phyloP scores from a whole-genome alignment of 2,888 invertebrate species.

The Chymomyza amoena region DNA sequence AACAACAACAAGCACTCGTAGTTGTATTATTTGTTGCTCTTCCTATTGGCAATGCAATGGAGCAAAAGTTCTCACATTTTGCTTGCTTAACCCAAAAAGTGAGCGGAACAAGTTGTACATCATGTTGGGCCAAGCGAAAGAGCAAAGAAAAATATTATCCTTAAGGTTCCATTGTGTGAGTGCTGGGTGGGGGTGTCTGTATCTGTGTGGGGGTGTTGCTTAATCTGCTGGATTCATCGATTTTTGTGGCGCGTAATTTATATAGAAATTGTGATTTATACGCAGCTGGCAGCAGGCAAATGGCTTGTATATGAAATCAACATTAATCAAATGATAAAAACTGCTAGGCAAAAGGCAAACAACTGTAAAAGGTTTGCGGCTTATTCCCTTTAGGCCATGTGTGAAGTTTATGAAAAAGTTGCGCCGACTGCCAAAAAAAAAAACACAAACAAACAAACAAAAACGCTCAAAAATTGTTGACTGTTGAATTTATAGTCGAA shows the following conservation, averaged over 20 bases:
- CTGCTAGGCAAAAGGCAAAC: constrained; percentile 19
- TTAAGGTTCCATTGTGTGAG: constrained; percentile 2
- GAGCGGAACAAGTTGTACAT: constrained; percentile 10
- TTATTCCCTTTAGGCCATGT: constrained; percentile 21
- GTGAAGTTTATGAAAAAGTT: constrained; percentile 65
- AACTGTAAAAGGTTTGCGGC: background rate
- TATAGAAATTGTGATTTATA: constrained; percentile 46
- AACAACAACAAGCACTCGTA: background rate
- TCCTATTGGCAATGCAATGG: constrained; percentile 12
- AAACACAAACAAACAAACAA: constrained; percentile 27
- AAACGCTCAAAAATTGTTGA: constrained; percentile 14
- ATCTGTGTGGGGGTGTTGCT: constrained; percentile 1
- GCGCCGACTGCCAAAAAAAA: constrained; percentile 33
- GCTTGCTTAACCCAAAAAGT: constrained; percentile 11
- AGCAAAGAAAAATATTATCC: constrained; percentile 5
- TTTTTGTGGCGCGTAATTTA: constrained; percentile 7
- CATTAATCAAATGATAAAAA: constrained; percentile 58
- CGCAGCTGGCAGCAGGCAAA: constrained; percentile 37
- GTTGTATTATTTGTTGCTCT: background rate
- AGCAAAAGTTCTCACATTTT: constrained; percentile 16
- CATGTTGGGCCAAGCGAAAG: background rate
- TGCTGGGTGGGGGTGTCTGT: background rate
- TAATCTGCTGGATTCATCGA: constrained; percentile 6
- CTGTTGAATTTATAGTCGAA: constrained; percentile 62
- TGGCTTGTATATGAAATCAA: constrained; percentile 52